Base-by-base conservation (phyloP, 1,140 invertebrate genomes). In the Ladona fulva region DNA sequence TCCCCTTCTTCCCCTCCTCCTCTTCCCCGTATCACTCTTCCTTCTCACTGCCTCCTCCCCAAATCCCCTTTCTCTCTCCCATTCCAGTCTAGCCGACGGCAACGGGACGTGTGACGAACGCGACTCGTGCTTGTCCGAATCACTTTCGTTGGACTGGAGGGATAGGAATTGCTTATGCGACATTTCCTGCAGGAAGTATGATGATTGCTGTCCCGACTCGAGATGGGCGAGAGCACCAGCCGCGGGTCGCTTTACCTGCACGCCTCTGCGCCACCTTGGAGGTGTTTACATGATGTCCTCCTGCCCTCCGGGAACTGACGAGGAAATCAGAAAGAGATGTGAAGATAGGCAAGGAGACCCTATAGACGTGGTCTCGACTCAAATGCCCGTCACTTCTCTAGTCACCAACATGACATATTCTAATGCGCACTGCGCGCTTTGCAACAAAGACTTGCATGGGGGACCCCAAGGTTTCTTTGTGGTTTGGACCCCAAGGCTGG, bases 341-440 rank as follows among this genome's bases (percentile, higher is more conserved):
- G 80, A 83, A 76, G 79, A 79, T 12, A 76, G 77, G n/a, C 76
- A n/a, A 14, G 24, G 73, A 14, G 25, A 79, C 42, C 24, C n/a
- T 78, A 74, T 74, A 78, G 14, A 75, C 80, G 87, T 88, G 80
- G 87, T 87, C 12, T 77, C 88, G 75, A 79, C 82, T 0, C 80
- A 80, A 12, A 82, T 86, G 37, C 88, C 88, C 0, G 86, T 87
- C 10, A 88, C 87, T 0, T 84, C 84, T 75, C 80, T 82, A 25
- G 74, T 76, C 14, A 82, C 86, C 0, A 85, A 87, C 1, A 78
- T 86, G 42, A 89, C 88, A 0, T 91, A 88, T 81, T 84, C 84
- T 75, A 91, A 90, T 80, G 82, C 85, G 24, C 87, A 85, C 82
- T 91, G 89, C 80, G 88, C 89, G 0, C 77, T 86, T 7, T 91